Conservation (phyloP, 64 coral and sea anemone species). For the Orbicella faveolata region DNA sequence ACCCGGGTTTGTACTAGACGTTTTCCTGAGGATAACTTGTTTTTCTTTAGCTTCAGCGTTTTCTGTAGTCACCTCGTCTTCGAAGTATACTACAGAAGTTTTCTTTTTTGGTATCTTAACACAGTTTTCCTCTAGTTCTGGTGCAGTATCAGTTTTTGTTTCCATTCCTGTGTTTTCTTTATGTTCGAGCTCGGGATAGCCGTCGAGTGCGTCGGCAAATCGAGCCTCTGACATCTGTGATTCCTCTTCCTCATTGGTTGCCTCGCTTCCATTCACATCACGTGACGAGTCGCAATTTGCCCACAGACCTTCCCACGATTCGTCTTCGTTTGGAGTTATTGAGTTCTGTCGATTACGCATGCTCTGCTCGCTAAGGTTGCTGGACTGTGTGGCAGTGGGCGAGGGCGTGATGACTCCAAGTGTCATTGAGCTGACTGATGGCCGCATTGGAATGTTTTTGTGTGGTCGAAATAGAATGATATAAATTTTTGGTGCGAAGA, state of each 20-base stretch:
- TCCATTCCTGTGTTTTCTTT: not conserved
- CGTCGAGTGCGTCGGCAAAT: not conserved
- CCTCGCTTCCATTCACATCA: not conserved
- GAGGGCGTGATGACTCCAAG: slow-evolving; percentile 58
- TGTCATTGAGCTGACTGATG: slow-evolving; percentile 60
- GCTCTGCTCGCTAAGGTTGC: not conserved
- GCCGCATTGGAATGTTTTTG: slow-evolving; percentile 76
- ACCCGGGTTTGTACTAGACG: slow-evolving; percentile 13
- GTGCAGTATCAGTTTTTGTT: not conserved
- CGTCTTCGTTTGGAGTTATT: not conserved
- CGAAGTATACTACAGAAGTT: slow-evolving; percentile 21
- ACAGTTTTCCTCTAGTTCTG: not conserved
- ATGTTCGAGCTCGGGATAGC: not conserved
- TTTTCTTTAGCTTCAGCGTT: not conserved
- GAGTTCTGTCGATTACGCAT: slow-evolving; percentile 40
- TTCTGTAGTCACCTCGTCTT: slow-evolving; percentile 28
- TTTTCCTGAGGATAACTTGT: slow-evolving; percentile 24
- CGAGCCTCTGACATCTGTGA: not conserved
- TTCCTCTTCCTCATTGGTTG: not conserved
- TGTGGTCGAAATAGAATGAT: slow-evolving; percentile 73
- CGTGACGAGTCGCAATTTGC: not conserved
- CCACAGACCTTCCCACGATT: slow-evolving; percentile 6
- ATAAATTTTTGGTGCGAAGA: slow-evolving; percentile 73
- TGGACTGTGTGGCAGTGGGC: not conserved
- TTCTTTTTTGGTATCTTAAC: not conserved